phyloP scores from a whole-genome alignment of 2,113 vertebrate species.

The Smithornis capensis region DNA sequence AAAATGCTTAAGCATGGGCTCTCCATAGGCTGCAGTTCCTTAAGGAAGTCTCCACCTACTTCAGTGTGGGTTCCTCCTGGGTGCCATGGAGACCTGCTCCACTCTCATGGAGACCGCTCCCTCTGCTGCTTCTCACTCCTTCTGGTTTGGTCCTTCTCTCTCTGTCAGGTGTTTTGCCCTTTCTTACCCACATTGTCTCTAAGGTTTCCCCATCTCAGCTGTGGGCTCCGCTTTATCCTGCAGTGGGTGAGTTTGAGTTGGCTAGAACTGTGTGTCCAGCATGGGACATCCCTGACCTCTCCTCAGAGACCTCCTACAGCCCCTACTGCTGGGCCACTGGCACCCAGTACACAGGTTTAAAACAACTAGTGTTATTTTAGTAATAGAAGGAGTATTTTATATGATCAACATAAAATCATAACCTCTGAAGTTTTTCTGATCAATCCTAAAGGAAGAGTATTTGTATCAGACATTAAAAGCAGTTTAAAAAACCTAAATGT shows the following conservation, averaged over 20 bases:
- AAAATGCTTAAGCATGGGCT: background rate
- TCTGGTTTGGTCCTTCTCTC: background rate
- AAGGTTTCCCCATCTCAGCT: accelerated
- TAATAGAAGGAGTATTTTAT: background rate
- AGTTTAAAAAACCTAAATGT: background rate
- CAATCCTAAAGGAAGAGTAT: background rate
- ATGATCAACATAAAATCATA: background rate
- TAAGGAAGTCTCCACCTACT: background rate
- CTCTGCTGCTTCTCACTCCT: background rate
- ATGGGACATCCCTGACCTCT: accelerated
- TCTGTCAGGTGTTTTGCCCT: background rate
- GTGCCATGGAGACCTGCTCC: background rate
- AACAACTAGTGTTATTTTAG: background rate
- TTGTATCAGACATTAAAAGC: background rate
- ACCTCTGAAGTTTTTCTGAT: background rate
- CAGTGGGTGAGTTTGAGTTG: background rate
- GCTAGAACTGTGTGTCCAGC: background rate
- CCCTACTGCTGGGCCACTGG: background rate
- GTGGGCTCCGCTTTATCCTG: background rate
- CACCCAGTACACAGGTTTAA: background rate
- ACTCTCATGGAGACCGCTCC: background rate
- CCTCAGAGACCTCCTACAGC: background rate
- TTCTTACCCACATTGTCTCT: background rate
- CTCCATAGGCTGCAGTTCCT: background rate
- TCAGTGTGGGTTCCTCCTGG: background rate